Base-by-base conservation (phyloP, 2,797 vertebrate genomes). In the Sebastes oblongus region DNA sequence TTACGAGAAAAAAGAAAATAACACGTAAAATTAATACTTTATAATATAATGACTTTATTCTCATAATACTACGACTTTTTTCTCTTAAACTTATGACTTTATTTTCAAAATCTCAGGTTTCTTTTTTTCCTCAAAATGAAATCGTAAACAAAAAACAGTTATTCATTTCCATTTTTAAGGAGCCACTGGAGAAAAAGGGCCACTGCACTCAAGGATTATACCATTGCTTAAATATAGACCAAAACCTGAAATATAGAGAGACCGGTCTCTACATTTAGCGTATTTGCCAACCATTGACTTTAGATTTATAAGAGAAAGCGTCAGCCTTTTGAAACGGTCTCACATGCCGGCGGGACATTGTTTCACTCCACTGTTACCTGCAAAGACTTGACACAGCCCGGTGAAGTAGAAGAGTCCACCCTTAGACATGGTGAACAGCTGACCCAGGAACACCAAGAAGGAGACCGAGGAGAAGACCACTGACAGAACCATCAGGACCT, bases 361-460 rank as follows among this genome's bases (percentile, higher is more conserved):
- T 82, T 46, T 68, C 75, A 66, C 55, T 72, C 6, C 30, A 22
- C 18, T 78, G 76, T 89, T 91, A 98, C 97, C 96, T 93, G 96
- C 95, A 65, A 97, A 96, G n/a, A 97, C 88, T 89, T 98, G 97
- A 91, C 97, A 97, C 78, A 97, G 80, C 60, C 97, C 97, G 0
- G 97, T 98, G 89, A 97, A 95, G 27, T 98, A 98, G 94, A 98
- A 98, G 65, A 98, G 96, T 11, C 96, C 96, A 67, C 96, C 97
- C 76, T 95, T 95, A 8, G 96, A 94, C 95, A 98, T 96, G 59
- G 96, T 97, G 90, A 97, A 97, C 24, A 98, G 97, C 52, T 98
- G 97, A 76, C 96, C 96, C 89, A 98, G 94, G 92, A 98, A 98
- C 74, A 98, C 93, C 88, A 98, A 88, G 89, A 98, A 98, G 73